Percentiles rank a stretch among this genome's conserved stretches.
Evolutionary conservation across 2,888 invertebrate genomes (phyloP).

Genomic region (Cheilosia pagana): DNA sequence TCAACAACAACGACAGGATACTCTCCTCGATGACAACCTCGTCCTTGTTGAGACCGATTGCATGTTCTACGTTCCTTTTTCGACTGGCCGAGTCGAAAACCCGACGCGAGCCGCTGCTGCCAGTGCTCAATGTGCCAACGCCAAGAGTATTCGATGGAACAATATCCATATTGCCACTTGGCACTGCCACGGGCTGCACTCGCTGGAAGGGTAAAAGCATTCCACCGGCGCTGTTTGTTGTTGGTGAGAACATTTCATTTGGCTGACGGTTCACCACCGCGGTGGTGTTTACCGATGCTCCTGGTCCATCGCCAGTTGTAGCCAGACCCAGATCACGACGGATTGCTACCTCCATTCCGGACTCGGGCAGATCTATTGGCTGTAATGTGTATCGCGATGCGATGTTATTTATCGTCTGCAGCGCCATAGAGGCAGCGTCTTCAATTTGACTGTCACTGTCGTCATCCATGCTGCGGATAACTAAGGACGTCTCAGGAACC

Average conservation of each 20-base stretch:
- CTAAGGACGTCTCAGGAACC: conserved; percentile 82
- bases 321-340: conserved; percentile 80
- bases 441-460: conserved; percentile 78
- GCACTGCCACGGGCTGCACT: conserved; percentile 83
- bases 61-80: conserved; percentile 82
- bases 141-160: conserved; percentile 83
- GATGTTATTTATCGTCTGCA: conserved; percentile 77
- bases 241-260: conserved; percentile 83
- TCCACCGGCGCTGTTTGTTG: conserved; percentile 79
- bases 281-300: conserved; percentile 57
- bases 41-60: conserved; percentile 83
- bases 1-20: conserved; percentile 93
- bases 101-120: conserved; percentile 77
- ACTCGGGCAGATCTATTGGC: conserved; percentile 81
- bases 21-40: conserved; percentile 91
- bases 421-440: conserved; percentile 77
- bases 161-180: conserved; percentile 83
- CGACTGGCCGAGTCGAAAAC: conserved; percentile 79
- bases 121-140: conserved; percentile 70
- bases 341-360: conserved; percentile 83
- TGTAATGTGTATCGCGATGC: conserved; percentile 80
- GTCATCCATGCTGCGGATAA: conserved; percentile 81
- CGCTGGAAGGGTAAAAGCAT: conserved; percentile 83
- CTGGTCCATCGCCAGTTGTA: conserved; percentile 76
- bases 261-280: conserved; percentile 48